Conservation (phyloP, 2,888 invertebrate genomes). For the Eupithecia subfuscata region DNA sequence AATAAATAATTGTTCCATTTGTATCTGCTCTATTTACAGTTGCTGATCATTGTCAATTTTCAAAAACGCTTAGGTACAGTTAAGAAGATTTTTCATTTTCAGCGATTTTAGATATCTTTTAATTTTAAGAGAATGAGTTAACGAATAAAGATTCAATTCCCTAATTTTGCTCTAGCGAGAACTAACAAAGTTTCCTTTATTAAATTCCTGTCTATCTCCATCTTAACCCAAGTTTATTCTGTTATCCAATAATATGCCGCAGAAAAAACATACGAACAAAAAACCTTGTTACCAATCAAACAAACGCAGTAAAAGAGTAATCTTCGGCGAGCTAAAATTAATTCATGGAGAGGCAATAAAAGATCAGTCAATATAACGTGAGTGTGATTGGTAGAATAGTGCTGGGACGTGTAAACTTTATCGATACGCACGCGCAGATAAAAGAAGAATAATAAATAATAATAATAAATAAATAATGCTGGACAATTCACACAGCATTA, state of each 20-base stretch:
- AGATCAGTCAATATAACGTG: slow-evolving; percentile 39
- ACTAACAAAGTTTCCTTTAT: neutral
- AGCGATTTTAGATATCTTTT: neutral
- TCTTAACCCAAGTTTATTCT: neutral
- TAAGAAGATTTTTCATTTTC: neutral
- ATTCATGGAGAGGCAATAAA: slow-evolving; percentile 67
- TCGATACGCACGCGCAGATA: slow-evolving; percentile 12
- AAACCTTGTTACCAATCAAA: slow-evolving; percentile 27
- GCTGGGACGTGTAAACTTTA: slow-evolving; percentile 20
- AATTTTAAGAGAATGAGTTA: neutral
- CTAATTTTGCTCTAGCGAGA: neutral
- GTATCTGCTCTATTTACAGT: no score
- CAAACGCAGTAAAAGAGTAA: slow-evolving; percentile 52
- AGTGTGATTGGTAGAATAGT: slow-evolving; percentile 38
- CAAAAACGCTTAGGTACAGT: no score
- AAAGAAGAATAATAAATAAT: no score
- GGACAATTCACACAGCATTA: no score
- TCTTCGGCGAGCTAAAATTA: slow-evolving; percentile 66
- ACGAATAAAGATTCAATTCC: neutral
- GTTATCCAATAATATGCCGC: slow-evolving; percentile 7
- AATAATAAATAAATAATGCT: no score
- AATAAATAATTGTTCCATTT: no score
- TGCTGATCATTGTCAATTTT: no score
- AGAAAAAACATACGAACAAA: slow-evolving; percentile 10
- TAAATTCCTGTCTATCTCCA: neutral